Base-by-base conservation (phyloP, 2,113 vertebrate genomes). In the Oryzias melastigma region DNA sequence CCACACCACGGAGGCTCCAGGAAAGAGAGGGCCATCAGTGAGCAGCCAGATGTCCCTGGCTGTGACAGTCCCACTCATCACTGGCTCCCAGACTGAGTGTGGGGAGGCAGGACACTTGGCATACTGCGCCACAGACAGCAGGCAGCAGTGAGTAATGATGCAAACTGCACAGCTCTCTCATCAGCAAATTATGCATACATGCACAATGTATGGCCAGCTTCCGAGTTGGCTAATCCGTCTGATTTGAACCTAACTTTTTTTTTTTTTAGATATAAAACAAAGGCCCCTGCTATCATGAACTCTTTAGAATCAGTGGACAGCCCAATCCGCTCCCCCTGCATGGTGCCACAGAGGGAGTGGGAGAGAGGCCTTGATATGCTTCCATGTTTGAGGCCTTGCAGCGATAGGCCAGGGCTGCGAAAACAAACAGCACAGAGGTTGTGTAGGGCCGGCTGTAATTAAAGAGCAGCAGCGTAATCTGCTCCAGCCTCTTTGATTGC, bases 21-120 rank as follows among this genome's bases (percentile, higher is more conserved):
- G 75, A 82, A 79, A 64, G 81, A 68, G 78, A 76, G 80, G 85
- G 77, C 81, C 68, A 77, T 85, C 88, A 87, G 82, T 41, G 52
- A 82, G 84, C 81, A 81, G 84, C 88, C 88, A 90, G 88, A 88
- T 88, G 88, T 90, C 86, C 85, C 88, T 78, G 85, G 84, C 85
- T 87, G 84, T 86, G 88, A 90, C 88, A 88, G 88, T 87, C 88
- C 88, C 88, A 90, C 88, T 90, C 88, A 90, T 90, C 88, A 90
- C 86, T 84, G 81, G 75, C 85, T 86, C 71, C 82, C 85, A 88
- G 84, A 85, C 85, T 85, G 86, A 86, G 88, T 83, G 86, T 86
- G 81, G 87, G 81, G 87, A 89, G 85, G 82, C 81, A 87, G 85
- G 85, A 88, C 87, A 86, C 87, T 89, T 89, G 87, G 87, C 87